Base-by-base conservation (phyloP, 2,797 vertebrate species). In the Smutsia gigantea region DNA sequence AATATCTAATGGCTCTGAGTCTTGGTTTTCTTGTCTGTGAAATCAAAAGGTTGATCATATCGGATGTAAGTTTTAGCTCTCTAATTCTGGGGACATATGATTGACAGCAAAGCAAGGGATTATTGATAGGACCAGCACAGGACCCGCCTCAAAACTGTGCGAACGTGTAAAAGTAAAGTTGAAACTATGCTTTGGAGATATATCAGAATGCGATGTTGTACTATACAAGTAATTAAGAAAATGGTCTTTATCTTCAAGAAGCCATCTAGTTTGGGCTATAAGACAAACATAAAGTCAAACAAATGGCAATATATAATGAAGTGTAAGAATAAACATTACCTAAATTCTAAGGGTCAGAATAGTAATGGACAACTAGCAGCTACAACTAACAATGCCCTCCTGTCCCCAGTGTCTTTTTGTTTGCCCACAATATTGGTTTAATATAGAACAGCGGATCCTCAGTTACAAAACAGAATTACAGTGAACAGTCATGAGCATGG, bases 1-100 rank as follows among this genome's bases (percentile, higher is more conserved):
- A 97, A 90, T 95, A 88, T 75, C 90, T 97, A 95, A 93, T 93
- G 37, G 81, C 66, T 96, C 55, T 94, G 69, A 66, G 53, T 94
- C 90, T 95, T 92, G 85, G 10, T 87, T 93, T 92, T 97, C 63
- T 94, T 95, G 71, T 87, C 66, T 88, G 29, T 66, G 61, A 96
- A 91, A 49, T 79, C 87, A 97, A 74, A 96, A 68, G 1, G 42
- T 86, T 97, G 86, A 81, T 91, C 81, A 53, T 83, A 23, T 69
- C 29, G 37, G 34, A 82, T 82, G 18, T 85, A 94, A 78, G 53
- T 59, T 96, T 96, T 29, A 89, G 37, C 90, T 93, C 71, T 95
- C 84, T 6, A 84, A 7, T 93, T 94, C 23, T 51, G 25, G 91
- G 55, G 53, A 77, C 7, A 8, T 68, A 61, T 39, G 23, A 94